Base-by-base conservation (phyloP, 1,140 invertebrate genomes). In the Lepidotrigona ventralis region DNA sequence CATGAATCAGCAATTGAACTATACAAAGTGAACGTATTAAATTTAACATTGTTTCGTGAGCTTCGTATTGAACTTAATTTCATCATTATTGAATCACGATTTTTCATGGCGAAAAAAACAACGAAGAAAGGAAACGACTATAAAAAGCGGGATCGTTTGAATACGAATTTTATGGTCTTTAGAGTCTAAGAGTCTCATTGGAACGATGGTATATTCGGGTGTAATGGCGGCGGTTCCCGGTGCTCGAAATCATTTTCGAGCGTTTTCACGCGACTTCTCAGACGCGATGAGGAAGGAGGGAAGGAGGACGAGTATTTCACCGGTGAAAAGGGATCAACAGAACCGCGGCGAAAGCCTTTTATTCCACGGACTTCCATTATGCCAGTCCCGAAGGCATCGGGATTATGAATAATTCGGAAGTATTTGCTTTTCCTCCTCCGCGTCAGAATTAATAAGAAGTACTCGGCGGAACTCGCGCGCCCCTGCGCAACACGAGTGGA, bases 361-460 rank as follows among this genome's bases (percentile, higher is more conserved):
- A 88, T 87, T 87, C 86, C 63, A 69, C 82, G 68, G 66, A 29
- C 73, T 64, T 87, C 85, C 78, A 88, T 88, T 87, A 84, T 56
- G 54, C 81, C 66, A 54, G 39, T 82, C 64, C 54, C 69, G 78
- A 75, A 86, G 60, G 54, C 85, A 77, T 63, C 77, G 39, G 79
- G 79, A 89, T 89, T 86, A 88, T 88, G 88, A 89, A 89, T 89
- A 89, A 89, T 89, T 89, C 72, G 85, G 81, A 80, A 84, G 82
- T 88, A 89, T 89, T 89, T 89, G 75, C 88, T 88, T 87, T 87
- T 85, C 83, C 83, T 70, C 66, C 83, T 54, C 17, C 66, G 74
- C 75, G 51, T 54, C 69, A 78, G 86, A 87, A 88, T 87, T 88
- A 87, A 88, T 88, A 88, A 88, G 70, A 77, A 82, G 39, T 66